phyloP scores from a whole-genome alignment of 2,113 vertebrate species.

The Hypomesus transpacificus region DNA sequence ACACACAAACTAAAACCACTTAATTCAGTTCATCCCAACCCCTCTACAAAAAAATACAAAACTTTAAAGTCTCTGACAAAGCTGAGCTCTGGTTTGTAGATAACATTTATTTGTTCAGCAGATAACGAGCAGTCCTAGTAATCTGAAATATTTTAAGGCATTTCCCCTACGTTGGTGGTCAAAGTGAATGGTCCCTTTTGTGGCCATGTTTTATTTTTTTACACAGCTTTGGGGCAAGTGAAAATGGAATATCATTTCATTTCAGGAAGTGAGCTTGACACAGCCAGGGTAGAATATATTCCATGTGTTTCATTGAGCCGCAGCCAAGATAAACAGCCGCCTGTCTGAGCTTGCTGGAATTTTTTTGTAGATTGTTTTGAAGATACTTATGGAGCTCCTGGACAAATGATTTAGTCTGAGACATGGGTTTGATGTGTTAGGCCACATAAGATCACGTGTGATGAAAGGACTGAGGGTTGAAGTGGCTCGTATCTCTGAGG shows the following conservation, averaged over 20 bases:
- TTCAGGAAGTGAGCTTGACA: constrained; percentile 29
- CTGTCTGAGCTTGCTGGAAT: constrained; percentile 45
- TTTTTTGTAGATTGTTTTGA: constrained; percentile 22
- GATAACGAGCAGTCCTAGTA: background rate
- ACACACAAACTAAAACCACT: too few relatives aligned
- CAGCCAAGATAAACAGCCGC: constrained; percentile 58
- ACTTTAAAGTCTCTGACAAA: background rate
- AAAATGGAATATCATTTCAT: constrained; percentile 15
- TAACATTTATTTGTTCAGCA: too few relatives aligned
- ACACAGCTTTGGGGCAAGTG: background rate
- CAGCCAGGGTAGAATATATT: constrained; percentile 33
- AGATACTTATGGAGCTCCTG: constrained; percentile 17
- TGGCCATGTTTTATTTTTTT: background rate
- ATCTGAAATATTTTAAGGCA: background rate
- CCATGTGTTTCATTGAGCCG: constrained; percentile 48
- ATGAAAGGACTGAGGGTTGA: constrained; percentile 41
- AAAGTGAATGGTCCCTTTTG: background rate
- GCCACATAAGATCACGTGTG: constrained; percentile 28
- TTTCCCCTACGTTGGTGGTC: background rate
- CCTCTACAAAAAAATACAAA: too few relatives aligned
- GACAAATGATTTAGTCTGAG: constrained; percentile 53
- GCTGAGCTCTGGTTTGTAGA: too few relatives aligned
- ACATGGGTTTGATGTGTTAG: constrained; percentile 40
- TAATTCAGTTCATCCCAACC: too few relatives aligned
- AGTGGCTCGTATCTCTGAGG: background rate